Conservation (phyloP, 2,113 vertebrate genomes). For the Perognathus longimembris region DNA sequence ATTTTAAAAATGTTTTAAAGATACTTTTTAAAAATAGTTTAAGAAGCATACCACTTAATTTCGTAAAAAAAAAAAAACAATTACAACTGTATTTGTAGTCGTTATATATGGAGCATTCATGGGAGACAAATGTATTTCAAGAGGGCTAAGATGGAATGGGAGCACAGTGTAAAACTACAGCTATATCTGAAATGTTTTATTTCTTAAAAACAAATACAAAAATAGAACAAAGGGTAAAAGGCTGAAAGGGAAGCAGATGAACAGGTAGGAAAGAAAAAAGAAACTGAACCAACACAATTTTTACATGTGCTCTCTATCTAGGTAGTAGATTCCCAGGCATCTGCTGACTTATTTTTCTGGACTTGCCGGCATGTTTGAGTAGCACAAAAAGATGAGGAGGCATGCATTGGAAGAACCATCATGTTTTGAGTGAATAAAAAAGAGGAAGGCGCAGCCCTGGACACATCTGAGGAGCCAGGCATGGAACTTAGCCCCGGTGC, state of each 20-base stretch:
- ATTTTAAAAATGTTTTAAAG: no score
- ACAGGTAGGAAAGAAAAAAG: background rate
- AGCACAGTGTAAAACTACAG: background rate
- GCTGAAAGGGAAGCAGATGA: background rate
- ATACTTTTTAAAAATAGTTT: background rate
- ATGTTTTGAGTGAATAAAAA: background rate
- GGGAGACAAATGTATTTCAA: background rate
- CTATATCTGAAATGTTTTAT: background rate
- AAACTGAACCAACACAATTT: rapidly evolving
- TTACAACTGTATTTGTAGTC: background rate
- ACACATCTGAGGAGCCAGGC: background rate
- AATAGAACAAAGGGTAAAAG: background rate
- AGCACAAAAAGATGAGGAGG: background rate
- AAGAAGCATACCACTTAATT: background rate
- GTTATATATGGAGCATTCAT: background rate
- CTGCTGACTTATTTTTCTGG: background rate
- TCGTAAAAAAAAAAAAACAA: background rate
- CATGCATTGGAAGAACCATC: background rate
- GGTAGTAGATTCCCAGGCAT: background rate
- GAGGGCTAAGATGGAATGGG: background rate
- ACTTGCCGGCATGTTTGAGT: background rate
- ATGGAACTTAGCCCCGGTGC: background rate
- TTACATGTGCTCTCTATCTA: background rate
- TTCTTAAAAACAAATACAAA: constrained; percentile 12
- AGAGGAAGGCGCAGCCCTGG: background rate